Percentiles rank a stretch among this genome's conserved stretches.
Evolutionary conservation across 2,888 invertebrate species (phyloP).

Genomic region (Folsomia manolachei): DNA sequence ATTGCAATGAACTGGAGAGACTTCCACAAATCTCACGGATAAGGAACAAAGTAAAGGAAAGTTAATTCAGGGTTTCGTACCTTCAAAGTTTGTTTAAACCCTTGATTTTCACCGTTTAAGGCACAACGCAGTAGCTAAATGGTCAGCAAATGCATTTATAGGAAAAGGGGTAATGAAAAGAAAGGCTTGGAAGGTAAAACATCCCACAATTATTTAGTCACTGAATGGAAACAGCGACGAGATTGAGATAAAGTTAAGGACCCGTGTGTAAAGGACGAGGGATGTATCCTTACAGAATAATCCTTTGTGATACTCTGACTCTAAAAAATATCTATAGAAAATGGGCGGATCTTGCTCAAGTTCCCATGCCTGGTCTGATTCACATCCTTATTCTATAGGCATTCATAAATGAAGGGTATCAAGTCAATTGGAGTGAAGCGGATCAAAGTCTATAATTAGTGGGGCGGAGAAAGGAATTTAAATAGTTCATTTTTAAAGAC

Average conservation of each 20-base stretch:
- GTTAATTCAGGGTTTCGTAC: background rate
- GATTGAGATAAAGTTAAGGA: background rate
- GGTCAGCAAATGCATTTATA: background rate
- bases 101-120: background rate
- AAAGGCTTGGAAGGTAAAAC: background rate
- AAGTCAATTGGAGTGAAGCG: background rate
- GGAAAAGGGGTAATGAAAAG: background rate
- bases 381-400: background rate
- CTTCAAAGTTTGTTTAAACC: background rate
- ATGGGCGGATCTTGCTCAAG: constrained; percentile 1
- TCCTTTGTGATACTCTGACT: too few relatives aligned
- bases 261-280: background rate
- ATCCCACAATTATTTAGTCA: background rate
- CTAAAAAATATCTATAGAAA: background rate
- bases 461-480: background rate
- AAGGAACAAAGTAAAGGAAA: background rate
- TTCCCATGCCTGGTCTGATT: background rate
- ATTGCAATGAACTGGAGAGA: too few relatives aligned
- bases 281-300: too few relatives aligned
- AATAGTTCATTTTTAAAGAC: background rate
- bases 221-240: background rate
- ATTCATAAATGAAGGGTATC: constrained; percentile 1
- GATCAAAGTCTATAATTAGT: background rate
- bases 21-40: constrained; percentile 1
- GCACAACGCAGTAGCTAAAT: background rate